These are phyloP conservation scores for Crossaster papposus DNA, from an alignment of 53 echinoderm and acorn worm genomes.

Conservation along the genomic window DNA sequence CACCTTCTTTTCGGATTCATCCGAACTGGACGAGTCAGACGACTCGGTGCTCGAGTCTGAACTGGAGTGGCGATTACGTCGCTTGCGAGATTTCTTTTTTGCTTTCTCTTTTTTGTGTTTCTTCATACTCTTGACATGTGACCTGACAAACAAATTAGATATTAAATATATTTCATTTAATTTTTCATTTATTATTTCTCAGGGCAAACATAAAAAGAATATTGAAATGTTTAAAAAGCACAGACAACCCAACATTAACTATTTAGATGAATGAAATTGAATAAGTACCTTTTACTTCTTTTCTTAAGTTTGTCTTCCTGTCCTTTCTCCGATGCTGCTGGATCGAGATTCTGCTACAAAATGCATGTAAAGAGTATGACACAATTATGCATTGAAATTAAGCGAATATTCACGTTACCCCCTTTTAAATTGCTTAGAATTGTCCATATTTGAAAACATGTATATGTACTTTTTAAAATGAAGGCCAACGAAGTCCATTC, in stretches of 20 bases:
- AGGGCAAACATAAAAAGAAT: not conserved
- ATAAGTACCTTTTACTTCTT: conserved; percentile 15
- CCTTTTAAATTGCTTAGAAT: too few species aligned
- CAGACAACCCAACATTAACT: not conserved
- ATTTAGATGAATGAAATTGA: not conserved
- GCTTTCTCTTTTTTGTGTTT: conserved; percentile 38
- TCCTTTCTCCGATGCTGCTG: not conserved
- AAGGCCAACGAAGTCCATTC: too few species aligned
- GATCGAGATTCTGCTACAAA: not conserved
- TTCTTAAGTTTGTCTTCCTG: not conserved
- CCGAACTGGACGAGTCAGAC: conserved; percentile 26
- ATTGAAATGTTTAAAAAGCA: not conserved
- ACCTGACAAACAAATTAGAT: not conserved
- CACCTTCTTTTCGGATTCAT: conserved; percentile 32
- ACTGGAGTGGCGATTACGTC: not conserved
- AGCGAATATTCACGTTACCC: not conserved
- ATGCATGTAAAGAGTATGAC: not conserved
- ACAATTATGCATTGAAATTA: not conserved
- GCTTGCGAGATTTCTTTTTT: conserved; percentile 30
- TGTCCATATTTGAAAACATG: too few species aligned
- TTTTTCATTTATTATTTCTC: too few species aligned
- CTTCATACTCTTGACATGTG: conserved; percentile 29
- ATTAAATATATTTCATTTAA: too few species aligned
- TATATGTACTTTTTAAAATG: too few species aligned
- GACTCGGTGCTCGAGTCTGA: conserved; percentile 41